These are phyloP conservation scores for Lophura swinhoii DNA, from an alignment of 2,797 vertebrate species.

Conservation along the genomic window DNA sequence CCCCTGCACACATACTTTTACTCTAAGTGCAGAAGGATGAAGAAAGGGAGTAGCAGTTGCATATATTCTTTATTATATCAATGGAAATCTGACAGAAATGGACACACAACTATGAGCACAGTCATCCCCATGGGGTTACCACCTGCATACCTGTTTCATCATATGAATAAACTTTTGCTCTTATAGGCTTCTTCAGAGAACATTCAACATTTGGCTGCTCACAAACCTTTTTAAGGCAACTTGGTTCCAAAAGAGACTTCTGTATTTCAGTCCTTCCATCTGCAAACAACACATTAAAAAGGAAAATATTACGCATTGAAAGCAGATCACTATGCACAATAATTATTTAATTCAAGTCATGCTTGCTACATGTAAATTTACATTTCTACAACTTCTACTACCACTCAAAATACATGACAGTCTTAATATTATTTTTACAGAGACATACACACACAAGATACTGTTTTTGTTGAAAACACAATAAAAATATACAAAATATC, in stretches of 20 bases:
- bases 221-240: not conserved
- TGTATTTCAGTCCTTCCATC: not conserved
- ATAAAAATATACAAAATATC: not conserved
- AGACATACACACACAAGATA: not conserved
- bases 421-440: not conserved
- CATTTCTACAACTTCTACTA: not conserved
- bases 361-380: not conserved
- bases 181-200: not conserved
- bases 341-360: not conserved
- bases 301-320: not conserved
- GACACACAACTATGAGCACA: not conserved
- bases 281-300: constrained; percentile 10
- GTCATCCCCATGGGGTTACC: not conserved
- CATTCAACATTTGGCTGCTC: not conserved
- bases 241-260: not conserved
- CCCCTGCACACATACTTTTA: not conserved
- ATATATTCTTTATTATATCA: not conserved
- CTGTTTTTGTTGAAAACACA: not conserved
- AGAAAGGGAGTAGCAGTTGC: not conserved
- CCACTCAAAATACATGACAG: not conserved
- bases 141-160: constrained; percentile 41
- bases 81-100: not conserved
- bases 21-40: not conserved
- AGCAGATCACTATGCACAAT: not conserved
- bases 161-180: not conserved